phyloP scores from a whole-genome alignment of 2,113 vertebrate genomes.

The Montifringilla adamsi region DNA sequence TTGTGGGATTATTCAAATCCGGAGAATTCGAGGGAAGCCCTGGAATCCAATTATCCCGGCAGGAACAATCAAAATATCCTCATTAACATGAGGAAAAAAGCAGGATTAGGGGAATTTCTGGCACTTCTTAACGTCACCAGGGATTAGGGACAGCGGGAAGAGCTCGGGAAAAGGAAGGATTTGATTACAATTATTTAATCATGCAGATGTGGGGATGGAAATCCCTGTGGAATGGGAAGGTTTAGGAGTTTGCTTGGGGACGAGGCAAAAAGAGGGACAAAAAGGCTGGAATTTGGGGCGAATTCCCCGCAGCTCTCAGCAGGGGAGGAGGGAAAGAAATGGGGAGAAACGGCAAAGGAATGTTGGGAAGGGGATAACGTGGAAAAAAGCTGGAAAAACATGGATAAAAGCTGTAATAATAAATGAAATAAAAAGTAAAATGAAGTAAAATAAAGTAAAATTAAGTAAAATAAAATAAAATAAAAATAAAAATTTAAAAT shows the following conservation, averaged over 20 bases:
- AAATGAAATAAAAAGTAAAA: not conserved
- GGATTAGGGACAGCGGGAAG: not conserved
- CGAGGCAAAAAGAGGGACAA: not conserved
- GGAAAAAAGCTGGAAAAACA: not conserved
- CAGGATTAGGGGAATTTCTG: not conserved
- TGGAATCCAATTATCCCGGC: not conserved
- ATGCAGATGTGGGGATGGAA: not conserved
- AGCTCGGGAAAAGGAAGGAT: not conserved
- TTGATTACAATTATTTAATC: not conserved
- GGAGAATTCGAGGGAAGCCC: not conserved
- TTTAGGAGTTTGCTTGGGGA: not conserved
- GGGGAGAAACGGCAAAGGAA: not conserved
- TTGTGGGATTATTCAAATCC: not conserved
- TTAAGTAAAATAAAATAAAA: no score
- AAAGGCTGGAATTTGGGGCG: not conserved
- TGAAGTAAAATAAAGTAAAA: no score
- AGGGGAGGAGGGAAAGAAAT: not conserved
- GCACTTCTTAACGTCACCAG: not conserved
- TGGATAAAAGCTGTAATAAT: not conserved
- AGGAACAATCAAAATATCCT: not conserved
- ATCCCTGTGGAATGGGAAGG: not conserved
- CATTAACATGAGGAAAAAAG: constrained; percentile 17
- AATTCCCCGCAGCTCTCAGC: not conserved
- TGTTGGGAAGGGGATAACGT: accelerated
- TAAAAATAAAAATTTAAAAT: not conserved